Evolutionary conservation across 2,113 vertebrate genomes (phyloP), one percentile per base, ranked within the genome.

Genomic region (Colossoma macropomum): DNA sequence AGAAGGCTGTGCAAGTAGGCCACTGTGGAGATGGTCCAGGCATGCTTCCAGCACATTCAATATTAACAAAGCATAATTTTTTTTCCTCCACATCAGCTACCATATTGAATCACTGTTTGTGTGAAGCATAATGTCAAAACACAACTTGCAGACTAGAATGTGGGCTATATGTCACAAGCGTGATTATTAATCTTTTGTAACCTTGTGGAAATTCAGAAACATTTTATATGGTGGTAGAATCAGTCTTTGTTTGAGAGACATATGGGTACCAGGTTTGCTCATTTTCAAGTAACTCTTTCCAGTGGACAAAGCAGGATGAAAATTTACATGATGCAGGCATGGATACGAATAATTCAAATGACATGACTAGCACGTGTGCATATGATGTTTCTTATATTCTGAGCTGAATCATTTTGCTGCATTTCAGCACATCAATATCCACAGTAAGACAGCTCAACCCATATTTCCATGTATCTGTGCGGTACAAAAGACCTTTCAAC

Each of bases 31-130:
- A 75, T 80, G 66, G 28, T 79, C 60, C 84, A 80, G 75, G 78
- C 81, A 75, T 81, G 48, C 48, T 23, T 88, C 80, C 59, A 89
- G 63, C 78, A 75, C 81, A 90, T 56, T 88, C 81, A 79, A 89
- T 89, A 86, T 91, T 77, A 63, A 89, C 90, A 92, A 92, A 91
- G 89, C 90, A 89, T 88, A 87, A 77, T 82, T 87, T 80, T 82
- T 87, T 81, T 75, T 73, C 45, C 52, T 75, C 32, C 54, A 74
- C 77, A 70, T 73, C 77, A 68, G 60, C 65, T 68, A 75, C 80
- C 59, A 52, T 79, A 38, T 62, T 60, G 79, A 80, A 82, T 86
- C 56, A 84, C 66, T 72, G 73, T 81, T 81, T 77, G 82, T 80
- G 73, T 59, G 66, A 78, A 77, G 62, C n/a, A 50, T 71, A 63